phyloP scores from a whole-genome alignment of 2,888 invertebrate species.

The Chrysolina haemoptera region DNA sequence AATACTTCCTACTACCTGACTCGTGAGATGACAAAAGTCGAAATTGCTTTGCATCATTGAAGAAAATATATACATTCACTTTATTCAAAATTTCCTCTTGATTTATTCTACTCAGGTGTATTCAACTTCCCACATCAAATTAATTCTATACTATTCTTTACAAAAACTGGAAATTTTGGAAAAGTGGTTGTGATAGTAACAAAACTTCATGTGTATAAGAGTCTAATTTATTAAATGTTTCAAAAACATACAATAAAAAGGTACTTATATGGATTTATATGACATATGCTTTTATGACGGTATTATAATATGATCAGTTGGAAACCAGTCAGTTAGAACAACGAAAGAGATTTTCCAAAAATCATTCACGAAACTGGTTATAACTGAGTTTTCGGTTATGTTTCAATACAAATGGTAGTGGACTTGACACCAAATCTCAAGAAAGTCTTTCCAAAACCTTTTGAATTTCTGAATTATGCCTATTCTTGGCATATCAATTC shows the following conservation, averaged over 20 bases:
- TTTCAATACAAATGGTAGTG: not conserved
- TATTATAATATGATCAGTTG: conserved; percentile 38
- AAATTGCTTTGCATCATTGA: no score
- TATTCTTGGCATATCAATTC: conserved; percentile 11
- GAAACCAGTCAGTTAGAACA: not conserved
- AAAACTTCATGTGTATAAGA: conserved; percentile 42
- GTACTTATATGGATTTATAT: conserved; percentile 55
- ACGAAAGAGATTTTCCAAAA: not conserved
- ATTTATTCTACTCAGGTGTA: no score
- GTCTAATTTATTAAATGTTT: conserved; percentile 61
- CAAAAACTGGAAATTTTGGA: not conserved
- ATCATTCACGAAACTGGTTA: not conserved
- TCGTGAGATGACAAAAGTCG: no score
- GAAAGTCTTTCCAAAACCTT: not conserved
- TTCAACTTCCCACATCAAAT: no score
- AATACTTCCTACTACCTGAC: no score
- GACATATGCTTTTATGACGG: conserved; percentile 45
- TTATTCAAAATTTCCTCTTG: no score
- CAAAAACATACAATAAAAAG: conserved; percentile 61
- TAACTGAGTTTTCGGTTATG: conserved; percentile 9
- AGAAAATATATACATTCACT: no score
- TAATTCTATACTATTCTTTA: no score
- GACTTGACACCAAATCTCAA: not conserved
- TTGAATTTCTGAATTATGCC: not conserved
- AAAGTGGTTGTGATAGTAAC: not conserved